These are phyloP conservation scores for Hypsopygia costalis DNA, from an alignment of 2,888 invertebrate species.

Conservation along the genomic window DNA sequence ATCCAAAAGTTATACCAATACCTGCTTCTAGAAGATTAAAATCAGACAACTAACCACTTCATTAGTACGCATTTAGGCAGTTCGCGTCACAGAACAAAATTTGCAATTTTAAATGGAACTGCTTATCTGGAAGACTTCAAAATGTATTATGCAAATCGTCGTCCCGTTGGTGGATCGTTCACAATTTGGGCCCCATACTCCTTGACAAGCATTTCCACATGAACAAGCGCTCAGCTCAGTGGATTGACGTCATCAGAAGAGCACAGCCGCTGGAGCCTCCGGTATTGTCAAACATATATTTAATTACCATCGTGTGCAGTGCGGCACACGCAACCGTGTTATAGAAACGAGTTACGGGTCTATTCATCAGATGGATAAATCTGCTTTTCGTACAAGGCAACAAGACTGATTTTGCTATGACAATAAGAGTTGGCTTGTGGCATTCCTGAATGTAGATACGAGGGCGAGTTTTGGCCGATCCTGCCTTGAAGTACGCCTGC, in stretches of 20 bases:
- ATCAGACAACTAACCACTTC: too few species aligned
- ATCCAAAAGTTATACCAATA: too few species aligned
- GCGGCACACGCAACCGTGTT: conserved; percentile 71
- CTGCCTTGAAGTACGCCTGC: conserved; percentile 65
- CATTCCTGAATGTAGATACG: conserved; percentile 25
- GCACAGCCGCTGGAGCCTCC: conserved; percentile 60
- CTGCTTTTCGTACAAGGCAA: background rate
- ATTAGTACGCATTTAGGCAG: too few species aligned
- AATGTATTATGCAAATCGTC: conserved; percentile 21
- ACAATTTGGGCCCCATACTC: conserved; percentile 19
- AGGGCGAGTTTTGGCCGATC: conserved; percentile 72
- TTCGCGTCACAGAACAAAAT: too few species aligned
- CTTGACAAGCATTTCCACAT: conserved; percentile 37
- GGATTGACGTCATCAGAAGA: conserved; percentile 71
- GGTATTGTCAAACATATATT: conserved; percentile 78
- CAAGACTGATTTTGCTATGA: conserved; percentile 22
- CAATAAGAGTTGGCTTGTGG: conserved; percentile 23
- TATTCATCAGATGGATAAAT: background rate
- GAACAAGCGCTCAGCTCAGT: conserved; percentile 39
- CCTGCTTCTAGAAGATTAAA: too few species aligned
- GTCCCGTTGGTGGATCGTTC: conserved; percentile 9
- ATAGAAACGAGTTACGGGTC: conserved; percentile 18
- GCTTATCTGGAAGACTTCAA: conserved; percentile 12
- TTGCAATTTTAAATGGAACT: background rate
- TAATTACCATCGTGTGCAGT: conserved; percentile 79